These are phyloP conservation scores for Andrena dorsata DNA, from an alignment of 2,888 invertebrate species.

Conservation along the genomic window DNA sequence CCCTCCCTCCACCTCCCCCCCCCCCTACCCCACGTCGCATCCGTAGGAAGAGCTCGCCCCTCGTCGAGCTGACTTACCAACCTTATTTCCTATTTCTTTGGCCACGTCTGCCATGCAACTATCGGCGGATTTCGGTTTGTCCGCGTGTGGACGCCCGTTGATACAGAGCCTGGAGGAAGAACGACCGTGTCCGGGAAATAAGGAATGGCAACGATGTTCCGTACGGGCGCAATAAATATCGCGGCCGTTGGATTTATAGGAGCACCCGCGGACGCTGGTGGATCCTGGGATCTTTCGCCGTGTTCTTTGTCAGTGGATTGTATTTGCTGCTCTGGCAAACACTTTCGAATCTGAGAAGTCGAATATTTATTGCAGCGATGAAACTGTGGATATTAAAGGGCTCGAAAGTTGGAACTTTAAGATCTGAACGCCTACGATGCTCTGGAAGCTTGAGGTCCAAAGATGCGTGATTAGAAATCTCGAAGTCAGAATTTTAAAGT, in stretches of 20 bases:
- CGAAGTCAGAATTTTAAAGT: too few species aligned
- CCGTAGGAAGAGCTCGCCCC: slow-evolving; percentile 8
- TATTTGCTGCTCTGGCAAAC: neutral
- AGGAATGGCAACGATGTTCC: neutral
- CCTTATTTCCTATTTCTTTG: slow-evolving; percentile 35
- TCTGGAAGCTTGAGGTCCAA: too few species aligned
- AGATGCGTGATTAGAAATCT: too few species aligned
- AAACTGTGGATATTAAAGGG: too few species aligned
- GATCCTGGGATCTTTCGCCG: neutral
- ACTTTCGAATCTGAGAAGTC: neutral
- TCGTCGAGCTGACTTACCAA: slow-evolving; percentile 17
- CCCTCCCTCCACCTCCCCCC: slow-evolving; percentile 21
- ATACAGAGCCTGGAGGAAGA: neutral
- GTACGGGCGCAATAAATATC: slow-evolving; percentile 15
- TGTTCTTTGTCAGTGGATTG: neutral
- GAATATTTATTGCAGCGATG: neutral
- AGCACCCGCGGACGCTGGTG: too few species aligned
- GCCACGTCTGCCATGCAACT: slow-evolving; percentile 6
- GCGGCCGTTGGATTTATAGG: neutral
- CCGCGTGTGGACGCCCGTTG: slow-evolving; percentile 9
- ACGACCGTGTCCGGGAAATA: slow-evolving; percentile 5
- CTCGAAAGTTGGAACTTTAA: too few species aligned
- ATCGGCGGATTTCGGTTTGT: neutral
- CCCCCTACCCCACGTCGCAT: slow-evolving; percentile 38
- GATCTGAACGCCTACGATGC: too few species aligned